Conservation (phyloP, 2,113 vertebrate species). For the Xiphophorus maculatus region DNA sequence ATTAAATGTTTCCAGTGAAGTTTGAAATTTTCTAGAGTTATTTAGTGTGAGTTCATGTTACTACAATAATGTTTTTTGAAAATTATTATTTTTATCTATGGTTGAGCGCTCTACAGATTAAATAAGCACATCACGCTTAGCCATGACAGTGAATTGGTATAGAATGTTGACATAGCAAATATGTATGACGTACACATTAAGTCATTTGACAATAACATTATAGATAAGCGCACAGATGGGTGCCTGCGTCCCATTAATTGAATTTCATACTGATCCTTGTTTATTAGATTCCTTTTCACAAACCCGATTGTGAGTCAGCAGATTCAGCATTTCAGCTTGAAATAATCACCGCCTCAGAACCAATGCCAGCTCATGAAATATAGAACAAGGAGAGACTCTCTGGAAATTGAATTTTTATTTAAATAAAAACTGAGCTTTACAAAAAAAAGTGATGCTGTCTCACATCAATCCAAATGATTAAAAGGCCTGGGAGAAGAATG, state of each 20-base stretch:
- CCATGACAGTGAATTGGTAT: no score
- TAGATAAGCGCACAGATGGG: not conserved
- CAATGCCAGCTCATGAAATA: conserved; percentile 44
- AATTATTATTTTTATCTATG: no score
- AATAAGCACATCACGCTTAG: no score
- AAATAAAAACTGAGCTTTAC: conserved; percentile 30
- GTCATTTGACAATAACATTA: not conserved
- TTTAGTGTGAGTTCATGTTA: not conserved
- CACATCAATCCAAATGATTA: conserved; percentile 37
- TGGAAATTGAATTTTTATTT: conserved; percentile 41
- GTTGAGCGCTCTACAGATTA: no score
- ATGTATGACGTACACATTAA: not conserved
- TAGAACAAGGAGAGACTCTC: conserved; percentile 14
- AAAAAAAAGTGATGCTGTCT: conserved; percentile 10
- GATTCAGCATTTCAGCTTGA: conserved; percentile 41
- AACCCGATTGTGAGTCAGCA: conserved; percentile 66
- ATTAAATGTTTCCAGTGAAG: not conserved
- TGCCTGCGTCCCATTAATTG: conserved; percentile 33
- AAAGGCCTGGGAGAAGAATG: conserved; percentile 23
- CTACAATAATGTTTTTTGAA: not conserved
- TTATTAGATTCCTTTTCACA: conserved; percentile 53
- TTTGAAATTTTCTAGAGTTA: not conserved
- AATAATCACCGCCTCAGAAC: conserved; percentile 24
- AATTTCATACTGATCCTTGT: conserved; percentile 59
- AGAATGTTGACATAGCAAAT: not conserved